Evolutionary conservation across 1,140 invertebrate species (phyloP), one percentile per base, ranked within the genome.

Genomic region (Eufriesea mexicana): DNA sequence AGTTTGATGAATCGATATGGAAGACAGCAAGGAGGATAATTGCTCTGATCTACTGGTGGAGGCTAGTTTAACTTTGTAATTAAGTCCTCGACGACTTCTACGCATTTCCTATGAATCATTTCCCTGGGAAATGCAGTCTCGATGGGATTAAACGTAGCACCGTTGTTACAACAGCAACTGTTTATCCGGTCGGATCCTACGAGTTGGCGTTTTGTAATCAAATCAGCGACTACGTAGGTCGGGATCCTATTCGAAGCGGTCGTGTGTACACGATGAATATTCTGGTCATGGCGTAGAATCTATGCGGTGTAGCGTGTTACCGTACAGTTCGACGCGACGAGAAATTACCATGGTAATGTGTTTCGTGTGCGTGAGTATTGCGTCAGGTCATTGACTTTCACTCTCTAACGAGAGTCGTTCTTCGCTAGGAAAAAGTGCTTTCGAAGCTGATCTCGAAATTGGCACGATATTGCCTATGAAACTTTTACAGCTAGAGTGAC

Each of bases 301-400:
- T 61, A 67, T 55, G 70, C 59, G 47, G 71, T 79, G 47, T 72
- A 80, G 64, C 85, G 76, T 55, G 70, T 83, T 74, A 73, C 86
- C 25, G 71, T 47, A 77, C 45, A 61, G 61, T 83, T 55, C 35
- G 51, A 16, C n/a, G 76, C 86, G 80, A 76, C 81, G 86, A 87
- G 85, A 84, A 87, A 87, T 88, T 82, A 66, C 83, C 85, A 89
- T 87, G 85, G 87, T 91, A 91, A 89, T 90, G 83, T 80, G 88
- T 91, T 89, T 90, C 82, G 89, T 84, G 85, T 91, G 88, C 84
- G 86, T 86, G 90, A 89, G 80, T 85, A 89, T 93, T 93, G 86
- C 91, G 83, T 91, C 89, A 92, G 85, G 87, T 83, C 84, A 78
- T 86, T 86, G 86, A 78, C 81, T 87, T 82, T 87, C 86, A 88